These are phyloP conservation scores for Calliphora vicina DNA, from an alignment of 1,140 invertebrate genomes.

Conservation along the genomic window DNA sequence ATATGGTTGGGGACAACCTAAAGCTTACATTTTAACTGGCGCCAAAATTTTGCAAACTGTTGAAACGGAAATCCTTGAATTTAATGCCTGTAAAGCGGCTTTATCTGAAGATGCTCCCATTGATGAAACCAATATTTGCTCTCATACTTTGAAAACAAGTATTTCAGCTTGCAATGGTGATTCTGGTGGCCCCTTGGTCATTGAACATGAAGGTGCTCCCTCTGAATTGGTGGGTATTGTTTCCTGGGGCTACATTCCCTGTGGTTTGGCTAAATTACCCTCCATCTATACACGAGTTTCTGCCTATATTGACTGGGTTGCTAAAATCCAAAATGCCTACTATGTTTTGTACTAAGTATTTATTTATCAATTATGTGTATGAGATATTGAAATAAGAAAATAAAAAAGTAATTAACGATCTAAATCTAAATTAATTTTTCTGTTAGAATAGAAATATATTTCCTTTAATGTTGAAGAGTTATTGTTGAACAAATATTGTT, in stretches of 20 bases:
- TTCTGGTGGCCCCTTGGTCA: constrained; percentile 72
- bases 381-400: too few relatives aligned
- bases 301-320: constrained; percentile 65
- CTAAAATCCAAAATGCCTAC: constrained; percentile 46
- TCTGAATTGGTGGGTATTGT: constrained; percentile 70
- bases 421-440: too few relatives aligned
- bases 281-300: constrained; percentile 76
- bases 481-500: too few relatives aligned
- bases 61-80: constrained; percentile 59
- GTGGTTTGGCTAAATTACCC: constrained; percentile 69
- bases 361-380: too few relatives aligned
- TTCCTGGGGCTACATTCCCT: constrained; percentile 79
- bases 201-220: constrained; percentile 47
- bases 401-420: too few relatives aligned
- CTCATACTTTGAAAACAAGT: constrained; percentile 68
- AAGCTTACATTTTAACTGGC: constrained; percentile 42
- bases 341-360: constrained; percentile 49
- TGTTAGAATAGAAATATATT: too few relatives aligned
- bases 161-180: constrained; percentile 72
- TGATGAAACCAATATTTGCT: constrained; percentile 67
- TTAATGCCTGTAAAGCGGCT: constrained; percentile 34
- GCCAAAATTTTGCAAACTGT: constrained; percentile 61
- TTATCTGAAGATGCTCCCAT: constrained; percentile 55
- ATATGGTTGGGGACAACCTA: constrained; percentile 66
- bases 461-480: too few relatives aligned